Percentiles rank a stretch among this genome's conserved stretches.
phyloP scores from a whole-genome alignment of 2,888 invertebrate species.

The Mesorhabditis sp. region DNA sequence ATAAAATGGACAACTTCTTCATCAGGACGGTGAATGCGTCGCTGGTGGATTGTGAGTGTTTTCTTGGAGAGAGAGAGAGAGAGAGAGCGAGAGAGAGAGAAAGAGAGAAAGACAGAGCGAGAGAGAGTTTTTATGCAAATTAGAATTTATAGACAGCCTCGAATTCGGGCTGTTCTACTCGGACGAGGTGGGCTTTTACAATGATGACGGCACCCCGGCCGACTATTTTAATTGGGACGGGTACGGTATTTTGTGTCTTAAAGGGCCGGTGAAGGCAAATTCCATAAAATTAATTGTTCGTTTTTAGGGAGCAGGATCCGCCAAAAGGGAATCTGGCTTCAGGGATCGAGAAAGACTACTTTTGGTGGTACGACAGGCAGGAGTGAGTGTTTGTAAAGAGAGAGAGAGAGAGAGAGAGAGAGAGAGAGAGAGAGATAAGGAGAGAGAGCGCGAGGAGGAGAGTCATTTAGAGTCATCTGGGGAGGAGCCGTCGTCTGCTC shows the following conservation, averaged over 20 bases:
- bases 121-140: background rate
- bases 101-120: too few relatives aligned
- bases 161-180: constrained; percentile 6
- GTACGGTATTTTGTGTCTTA: background rate
- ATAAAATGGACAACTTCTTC: background rate
- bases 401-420: too few relatives aligned
- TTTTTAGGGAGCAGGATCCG: background rate
- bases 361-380: constrained; percentile 4
- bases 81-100: too few relatives aligned
- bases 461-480: background rate
- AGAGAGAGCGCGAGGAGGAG: too few relatives aligned
- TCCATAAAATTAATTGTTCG: background rate
- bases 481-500: constrained; percentile 3
- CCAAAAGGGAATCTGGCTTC: background rate
- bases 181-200: background rate
- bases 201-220: constrained; percentile 1
- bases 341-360: background rate
- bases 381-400: background rate
- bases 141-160: background rate
- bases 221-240: background rate
- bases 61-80: too few relatives aligned
- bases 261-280: background rate
- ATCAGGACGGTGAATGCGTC: background rate
- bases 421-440: too few relatives aligned
- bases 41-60: background rate